Conservation (phyloP, 2,797 vertebrate species). For the Peromyscus nudipes region DNA sequence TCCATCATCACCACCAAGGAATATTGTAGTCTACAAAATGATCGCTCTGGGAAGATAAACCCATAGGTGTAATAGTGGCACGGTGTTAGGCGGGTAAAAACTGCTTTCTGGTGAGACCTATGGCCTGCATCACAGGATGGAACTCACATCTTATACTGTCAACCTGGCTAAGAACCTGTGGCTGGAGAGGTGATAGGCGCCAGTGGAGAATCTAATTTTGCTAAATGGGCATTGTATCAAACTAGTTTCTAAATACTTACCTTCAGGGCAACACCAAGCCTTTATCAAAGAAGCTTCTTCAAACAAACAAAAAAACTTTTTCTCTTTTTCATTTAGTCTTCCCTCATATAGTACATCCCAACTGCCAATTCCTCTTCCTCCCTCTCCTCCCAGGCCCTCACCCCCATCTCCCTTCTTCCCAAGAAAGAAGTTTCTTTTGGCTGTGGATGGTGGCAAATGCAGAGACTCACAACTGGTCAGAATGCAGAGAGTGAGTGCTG, state of each 20-base stretch:
- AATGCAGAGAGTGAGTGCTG: not conserved
- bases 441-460: not conserved
- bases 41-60: not conserved
- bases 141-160: not conserved
- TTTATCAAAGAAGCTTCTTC: not conserved
- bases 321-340: not conserved
- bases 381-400: not conserved
- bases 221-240: not conserved
- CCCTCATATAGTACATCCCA: not conserved
- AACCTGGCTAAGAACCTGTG: not conserved
- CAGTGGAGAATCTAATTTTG: not conserved
- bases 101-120: not conserved
- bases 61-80: too few species aligned
- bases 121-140: not conserved
- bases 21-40: not conserved
- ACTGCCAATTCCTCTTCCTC: not conserved
- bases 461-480: not conserved
- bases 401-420: not conserved
- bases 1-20: too few species aligned
- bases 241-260: not conserved
- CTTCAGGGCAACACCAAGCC: not conserved
- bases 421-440: not conserved
- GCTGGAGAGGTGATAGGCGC: not conserved
- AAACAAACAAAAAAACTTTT: not conserved
- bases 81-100: not conserved